phyloP scores from a whole-genome alignment of 2,113 vertebrate genomes.

The Caranx ignobilis region DNA sequence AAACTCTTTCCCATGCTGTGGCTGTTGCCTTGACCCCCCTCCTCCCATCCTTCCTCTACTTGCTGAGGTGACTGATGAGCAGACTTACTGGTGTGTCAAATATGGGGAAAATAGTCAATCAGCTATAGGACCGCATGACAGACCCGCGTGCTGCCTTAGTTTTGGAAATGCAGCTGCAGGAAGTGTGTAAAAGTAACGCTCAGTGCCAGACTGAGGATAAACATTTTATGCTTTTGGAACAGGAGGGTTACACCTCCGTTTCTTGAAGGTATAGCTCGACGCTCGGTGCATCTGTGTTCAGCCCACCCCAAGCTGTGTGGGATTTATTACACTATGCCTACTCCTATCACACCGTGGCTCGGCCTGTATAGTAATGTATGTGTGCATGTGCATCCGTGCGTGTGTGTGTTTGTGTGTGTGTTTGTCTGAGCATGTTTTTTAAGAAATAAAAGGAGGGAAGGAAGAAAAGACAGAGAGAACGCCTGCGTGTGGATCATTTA shows the following conservation, averaged over 20 bases:
- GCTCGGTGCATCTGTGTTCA: constrained; percentile 52
- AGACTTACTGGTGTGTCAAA: constrained; percentile 76
- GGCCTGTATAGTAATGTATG: constrained; percentile 29
- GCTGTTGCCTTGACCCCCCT: constrained; percentile 57
- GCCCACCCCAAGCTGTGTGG: constrained; percentile 38
- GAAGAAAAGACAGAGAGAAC: constrained; percentile 17
- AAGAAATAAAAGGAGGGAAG: constrained; percentile 34
- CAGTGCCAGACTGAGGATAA: constrained; percentile 64
- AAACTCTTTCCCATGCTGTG: constrained; percentile 54
- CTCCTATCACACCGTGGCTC: constrained; percentile 19
- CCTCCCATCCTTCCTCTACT: constrained; percentile 31
- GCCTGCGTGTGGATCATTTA: constrained; percentile 55
- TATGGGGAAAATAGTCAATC: constrained; percentile 78
- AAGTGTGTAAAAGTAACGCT: constrained; percentile 67
- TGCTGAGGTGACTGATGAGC: constrained; percentile 78
- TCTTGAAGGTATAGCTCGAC: constrained; percentile 48
- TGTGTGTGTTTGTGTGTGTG: constrained; percentile 29
- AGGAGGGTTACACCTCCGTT: constrained; percentile 51
- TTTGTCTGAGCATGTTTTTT: constrained; percentile 38
- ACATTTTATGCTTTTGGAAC: constrained; percentile 67
- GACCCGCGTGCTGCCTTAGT: constrained; percentile 53
- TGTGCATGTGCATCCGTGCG: constrained; percentile 12
- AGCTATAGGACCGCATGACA: constrained; percentile 54
- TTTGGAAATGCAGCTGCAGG: constrained; percentile 63
- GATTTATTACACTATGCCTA: constrained; percentile 45